Percentiles rank a stretch among this genome's conserved stretches.
phyloP scores from a whole-genome alignment of 2,888 invertebrate genomes.

The Cephus nigrinus region DNA sequence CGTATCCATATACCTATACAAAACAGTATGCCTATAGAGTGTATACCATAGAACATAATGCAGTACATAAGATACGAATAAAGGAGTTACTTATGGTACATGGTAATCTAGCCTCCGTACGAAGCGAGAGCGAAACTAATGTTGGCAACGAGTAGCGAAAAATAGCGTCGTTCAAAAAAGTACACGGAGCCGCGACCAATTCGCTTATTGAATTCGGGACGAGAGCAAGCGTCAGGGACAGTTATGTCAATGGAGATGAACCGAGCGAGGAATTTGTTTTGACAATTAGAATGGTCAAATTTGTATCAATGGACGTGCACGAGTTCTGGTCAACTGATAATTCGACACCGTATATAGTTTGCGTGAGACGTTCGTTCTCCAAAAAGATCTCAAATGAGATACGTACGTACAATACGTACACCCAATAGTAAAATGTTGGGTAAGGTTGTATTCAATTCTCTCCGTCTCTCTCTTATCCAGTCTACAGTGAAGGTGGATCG shows the following conservation, averaged over 20 bases:
- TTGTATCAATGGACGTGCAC: constrained; percentile 15
- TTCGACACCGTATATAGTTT: not conserved
- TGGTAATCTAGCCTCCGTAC: not conserved
- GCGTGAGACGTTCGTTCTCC: not conserved
- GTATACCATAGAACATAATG: not conserved
- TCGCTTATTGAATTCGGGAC: not conserved
- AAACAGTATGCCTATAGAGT: not conserved
- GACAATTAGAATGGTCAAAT: constrained; percentile 17
- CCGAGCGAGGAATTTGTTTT: constrained; percentile 18
- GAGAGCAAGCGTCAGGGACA: not conserved
- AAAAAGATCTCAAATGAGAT: not conserved
- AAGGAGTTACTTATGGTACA: not conserved
- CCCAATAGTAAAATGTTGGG: not conserved
- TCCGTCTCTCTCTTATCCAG: not conserved
- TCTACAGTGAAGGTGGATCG: not conserved
- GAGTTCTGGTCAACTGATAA: not conserved
- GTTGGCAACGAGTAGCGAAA: not conserved
- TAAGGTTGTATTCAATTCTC: not conserved
- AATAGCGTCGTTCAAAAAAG: not conserved
- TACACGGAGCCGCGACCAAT: not conserved
- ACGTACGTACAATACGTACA: not conserved
- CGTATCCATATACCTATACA: not conserved
- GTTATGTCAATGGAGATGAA: constrained; percentile 8
- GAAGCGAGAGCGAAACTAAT: not conserved
- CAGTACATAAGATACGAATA: not conserved